phyloP scores from a whole-genome alignment of 1,140 invertebrate genomes.

The Tetragnatha versicolor region DNA sequence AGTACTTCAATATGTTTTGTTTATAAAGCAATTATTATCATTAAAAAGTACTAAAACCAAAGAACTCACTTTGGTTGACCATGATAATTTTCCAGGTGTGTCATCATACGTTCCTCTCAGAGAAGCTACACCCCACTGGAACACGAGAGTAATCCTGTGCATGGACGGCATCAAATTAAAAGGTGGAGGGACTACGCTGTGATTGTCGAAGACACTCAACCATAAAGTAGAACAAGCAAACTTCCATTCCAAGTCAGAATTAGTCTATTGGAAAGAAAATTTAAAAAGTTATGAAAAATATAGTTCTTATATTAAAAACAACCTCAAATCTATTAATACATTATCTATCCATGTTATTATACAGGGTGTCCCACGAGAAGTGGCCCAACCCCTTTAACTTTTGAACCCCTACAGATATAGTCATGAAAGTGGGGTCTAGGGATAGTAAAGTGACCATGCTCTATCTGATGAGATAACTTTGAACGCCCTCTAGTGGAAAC shows the following conservation, averaged over 20 bases:
- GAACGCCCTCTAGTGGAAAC: too few species aligned
- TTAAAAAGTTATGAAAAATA: not conserved
- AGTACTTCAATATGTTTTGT: too few species aligned
- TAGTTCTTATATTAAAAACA: too few species aligned
- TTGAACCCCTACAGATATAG: too few species aligned
- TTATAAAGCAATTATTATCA: too few species aligned
- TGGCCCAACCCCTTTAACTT: too few species aligned
- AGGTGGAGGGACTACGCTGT: conserved; percentile 54
- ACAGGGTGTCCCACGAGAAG: too few species aligned
- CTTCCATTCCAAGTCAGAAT: conserved; percentile 58
- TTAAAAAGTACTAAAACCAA: not conserved
- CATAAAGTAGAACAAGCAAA: conserved; percentile 56
- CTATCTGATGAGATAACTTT: too few species aligned
- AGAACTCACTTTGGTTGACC: conserved; percentile 21
- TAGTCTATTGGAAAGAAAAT: conserved; percentile 40
- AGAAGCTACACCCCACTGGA: conserved; percentile 16
- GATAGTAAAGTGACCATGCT: too few species aligned
- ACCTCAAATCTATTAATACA: too few species aligned
- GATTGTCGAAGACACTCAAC: conserved; percentile 57
- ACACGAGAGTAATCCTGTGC: conserved; percentile 28
- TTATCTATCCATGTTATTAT: too few species aligned
- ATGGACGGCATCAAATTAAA: conserved; percentile 58
- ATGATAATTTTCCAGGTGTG: conserved; percentile 2
- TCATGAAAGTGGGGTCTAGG: too few species aligned
- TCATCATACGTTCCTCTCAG: not conserved